These are phyloP conservation scores for Parnassius orleans DNA, from an alignment of 2,888 invertebrate species.

Conservation along the genomic window DNA sequence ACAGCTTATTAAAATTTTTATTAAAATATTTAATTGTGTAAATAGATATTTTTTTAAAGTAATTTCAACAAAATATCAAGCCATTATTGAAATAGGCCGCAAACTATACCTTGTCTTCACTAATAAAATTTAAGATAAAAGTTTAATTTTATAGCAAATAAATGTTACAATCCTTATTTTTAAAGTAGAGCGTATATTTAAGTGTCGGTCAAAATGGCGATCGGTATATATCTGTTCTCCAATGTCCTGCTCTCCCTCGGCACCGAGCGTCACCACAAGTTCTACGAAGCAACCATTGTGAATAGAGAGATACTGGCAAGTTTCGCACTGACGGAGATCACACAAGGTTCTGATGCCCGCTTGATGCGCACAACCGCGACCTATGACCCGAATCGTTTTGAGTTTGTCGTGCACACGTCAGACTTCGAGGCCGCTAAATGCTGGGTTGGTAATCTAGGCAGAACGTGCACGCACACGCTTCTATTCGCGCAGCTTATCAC, in stretches of 20 bases:
- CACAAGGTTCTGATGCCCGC: slow-evolving; percentile 97
- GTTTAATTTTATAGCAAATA: too few relatives aligned
- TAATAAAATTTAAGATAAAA: too few relatives aligned
- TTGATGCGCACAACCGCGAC: slow-evolving; percentile 94
- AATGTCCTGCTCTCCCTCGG: slow-evolving; percentile 88
- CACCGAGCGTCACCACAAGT: slow-evolving; percentile 86
- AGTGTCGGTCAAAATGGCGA: slow-evolving; percentile 89
- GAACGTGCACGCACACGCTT: slow-evolving; percentile 91
- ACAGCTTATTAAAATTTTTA: too few relatives aligned
- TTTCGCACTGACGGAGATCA: slow-evolving; percentile 94
- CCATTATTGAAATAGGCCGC: too few relatives aligned
- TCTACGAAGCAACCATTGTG: slow-evolving; percentile 86
- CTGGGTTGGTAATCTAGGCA: slow-evolving; percentile 96
- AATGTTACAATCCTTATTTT: too few relatives aligned
- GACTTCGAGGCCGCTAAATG: slow-evolving; percentile 98
- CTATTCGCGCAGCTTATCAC: slow-evolving; percentile 95
- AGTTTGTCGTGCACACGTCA: slow-evolving; percentile 94
- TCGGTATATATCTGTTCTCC: slow-evolving; percentile 87
- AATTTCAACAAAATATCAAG: too few relatives aligned
- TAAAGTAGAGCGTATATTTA: too few relatives aligned
- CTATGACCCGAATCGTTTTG: slow-evolving; percentile 87
- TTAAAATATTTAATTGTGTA: too few relatives aligned
- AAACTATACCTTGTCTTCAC: too few relatives aligned
- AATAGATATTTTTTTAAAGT: too few relatives aligned
- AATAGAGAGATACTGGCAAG: slow-evolving; percentile 89